These are phyloP conservation scores for Semaprochilodus insignis DNA, from an alignment of 2,797 vertebrate genomes.

Conservation along the genomic window DNA sequence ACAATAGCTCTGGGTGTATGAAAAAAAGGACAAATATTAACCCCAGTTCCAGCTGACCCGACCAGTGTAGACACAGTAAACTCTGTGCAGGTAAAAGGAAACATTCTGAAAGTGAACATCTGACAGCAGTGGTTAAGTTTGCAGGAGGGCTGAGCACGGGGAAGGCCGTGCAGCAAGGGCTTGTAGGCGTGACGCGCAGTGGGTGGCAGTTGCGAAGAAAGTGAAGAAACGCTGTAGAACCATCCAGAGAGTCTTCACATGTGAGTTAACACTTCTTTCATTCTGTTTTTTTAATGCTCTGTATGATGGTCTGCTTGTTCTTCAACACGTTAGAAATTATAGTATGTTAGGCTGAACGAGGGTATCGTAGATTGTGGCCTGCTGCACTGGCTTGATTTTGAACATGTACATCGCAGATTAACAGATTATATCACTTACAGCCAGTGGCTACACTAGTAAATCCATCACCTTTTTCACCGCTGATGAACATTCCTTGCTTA, in stretches of 20 bases:
- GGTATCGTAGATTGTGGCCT: too few species aligned
- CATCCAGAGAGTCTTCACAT: background rate
- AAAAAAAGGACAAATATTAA: background rate
- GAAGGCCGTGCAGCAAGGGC: background rate
- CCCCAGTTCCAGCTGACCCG: background rate
- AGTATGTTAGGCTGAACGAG: background rate
- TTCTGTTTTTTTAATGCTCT: background rate
- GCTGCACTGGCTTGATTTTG: too few species aligned
- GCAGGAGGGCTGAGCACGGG: conserved; percentile 7
- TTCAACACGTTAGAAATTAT: background rate
- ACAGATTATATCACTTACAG: too few species aligned
- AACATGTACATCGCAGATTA: too few species aligned
- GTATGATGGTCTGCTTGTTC: background rate
- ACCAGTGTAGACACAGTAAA: background rate
- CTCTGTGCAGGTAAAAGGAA: background rate
- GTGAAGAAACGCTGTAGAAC: background rate
- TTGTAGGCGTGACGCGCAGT: background rate
- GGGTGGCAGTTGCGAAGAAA: background rate
- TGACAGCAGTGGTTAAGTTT: background rate
- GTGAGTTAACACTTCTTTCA: conserved; percentile 21
- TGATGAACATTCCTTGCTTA: too few species aligned
- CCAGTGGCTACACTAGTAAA: too few species aligned
- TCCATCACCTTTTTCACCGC: too few species aligned
- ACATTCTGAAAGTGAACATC: background rate
- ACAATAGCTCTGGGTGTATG: background rate